Evolutionary conservation across 2,888 invertebrate species (phyloP).

Genomic region (Tiphia femorata): DNA sequence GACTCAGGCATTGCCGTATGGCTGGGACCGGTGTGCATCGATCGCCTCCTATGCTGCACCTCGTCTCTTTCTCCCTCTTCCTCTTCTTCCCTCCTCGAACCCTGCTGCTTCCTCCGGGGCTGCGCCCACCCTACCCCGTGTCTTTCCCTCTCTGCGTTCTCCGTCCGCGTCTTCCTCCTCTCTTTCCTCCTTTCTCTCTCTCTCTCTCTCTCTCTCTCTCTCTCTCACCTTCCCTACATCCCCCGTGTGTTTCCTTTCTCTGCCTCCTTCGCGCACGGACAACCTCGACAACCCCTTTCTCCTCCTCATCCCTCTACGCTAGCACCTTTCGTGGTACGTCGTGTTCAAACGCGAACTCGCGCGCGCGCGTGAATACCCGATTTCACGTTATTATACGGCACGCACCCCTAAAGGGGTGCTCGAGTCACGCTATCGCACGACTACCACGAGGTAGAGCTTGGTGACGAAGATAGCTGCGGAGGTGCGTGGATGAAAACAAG

Average conservation of each 20-base stretch:
- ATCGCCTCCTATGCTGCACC: conserved; percentile 45
- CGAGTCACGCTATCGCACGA: background rate
- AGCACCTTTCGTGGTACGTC: conserved; percentile 22
- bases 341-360: background rate
- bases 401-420: background rate
- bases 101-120: conserved; percentile 2
- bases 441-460: too few relatives aligned
- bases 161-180: background rate
- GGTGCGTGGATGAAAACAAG: too few relatives aligned
- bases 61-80: conserved; percentile 27
- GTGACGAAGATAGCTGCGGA: too few relatives aligned
- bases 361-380: conserved; percentile 33
- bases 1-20: conserved; percentile 50
- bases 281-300: conserved; percentile 6
- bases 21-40: conserved; percentile 55
- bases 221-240: too few relatives aligned
- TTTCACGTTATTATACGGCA: conserved; percentile 25
- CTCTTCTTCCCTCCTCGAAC: background rate
- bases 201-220: too few relatives aligned
- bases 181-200: background rate
- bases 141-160: background rate
- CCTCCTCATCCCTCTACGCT: conserved; percentile 17
- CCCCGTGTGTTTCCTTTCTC: conserved; percentile 13
- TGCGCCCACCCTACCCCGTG: too few relatives aligned
- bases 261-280: too few relatives aligned